phyloP scores from a whole-genome alignment of 2,113 vertebrate genomes.

The Todiramphus saurophagus region DNA sequence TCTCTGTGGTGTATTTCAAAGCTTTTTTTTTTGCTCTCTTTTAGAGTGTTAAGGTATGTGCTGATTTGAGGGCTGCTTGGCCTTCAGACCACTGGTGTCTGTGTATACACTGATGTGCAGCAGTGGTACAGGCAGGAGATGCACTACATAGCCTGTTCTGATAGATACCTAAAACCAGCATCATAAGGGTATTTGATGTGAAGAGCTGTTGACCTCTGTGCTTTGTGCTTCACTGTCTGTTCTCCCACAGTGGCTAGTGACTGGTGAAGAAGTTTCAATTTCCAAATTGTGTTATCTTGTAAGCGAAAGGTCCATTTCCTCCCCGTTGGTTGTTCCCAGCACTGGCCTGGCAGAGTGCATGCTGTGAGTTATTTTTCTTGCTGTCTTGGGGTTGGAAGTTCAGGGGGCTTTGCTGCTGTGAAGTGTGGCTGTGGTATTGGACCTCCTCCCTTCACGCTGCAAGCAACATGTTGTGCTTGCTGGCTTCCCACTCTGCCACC shows the following conservation, averaged over 20 bases:
- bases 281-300: not conserved
- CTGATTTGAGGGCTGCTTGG: not conserved
- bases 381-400: not conserved
- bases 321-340: not conserved
- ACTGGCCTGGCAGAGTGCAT: not conserved
- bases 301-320: fast-evolving
- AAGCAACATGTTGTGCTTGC: not conserved
- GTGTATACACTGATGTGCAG: fast-evolving
- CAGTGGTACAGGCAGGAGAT: fast-evolving
- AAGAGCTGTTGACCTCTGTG: not conserved
- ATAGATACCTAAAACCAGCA: too few species aligned
- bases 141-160: not conserved
- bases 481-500: not conserved
- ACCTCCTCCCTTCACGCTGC: not conserved
- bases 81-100: fast-evolving
- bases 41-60: not conserved
- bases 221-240: not conserved
- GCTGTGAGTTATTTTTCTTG: not conserved
- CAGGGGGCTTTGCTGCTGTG: not conserved
- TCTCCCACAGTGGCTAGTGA: not conserved
- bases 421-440: fast-evolving
- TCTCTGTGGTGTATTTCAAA: not conserved
- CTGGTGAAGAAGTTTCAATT: not conserved
- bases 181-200: not conserved
- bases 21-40: not conserved